Base-by-base conservation (phyloP, 2,113 vertebrate species). In the Calyptomena viridis region DNA sequence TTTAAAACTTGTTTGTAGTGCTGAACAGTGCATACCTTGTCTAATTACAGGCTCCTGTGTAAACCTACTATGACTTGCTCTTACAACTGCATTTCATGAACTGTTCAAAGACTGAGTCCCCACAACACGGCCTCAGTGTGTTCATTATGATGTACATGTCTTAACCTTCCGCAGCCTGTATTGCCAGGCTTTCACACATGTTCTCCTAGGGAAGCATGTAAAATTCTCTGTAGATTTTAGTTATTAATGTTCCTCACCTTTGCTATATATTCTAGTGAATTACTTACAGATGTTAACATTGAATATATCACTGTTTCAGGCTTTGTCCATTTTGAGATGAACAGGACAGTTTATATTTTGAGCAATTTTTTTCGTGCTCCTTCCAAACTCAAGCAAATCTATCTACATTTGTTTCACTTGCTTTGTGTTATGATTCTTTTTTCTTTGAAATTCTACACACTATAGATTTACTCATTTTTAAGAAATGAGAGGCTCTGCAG, bases 161-260 rank as follows among this genome's bases (percentile, higher is more conserved):
- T 58, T 62, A 67, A 49, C 23, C 22, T 89, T 62, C 64, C 0
- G 0, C 71, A 17, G 33, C 27, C 14, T 30, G 13, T 25, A 3
- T 4, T 50, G 47, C 55, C 56, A 81, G 55, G 22, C 35, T 62
- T 77, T 87, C 56, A 40, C 47, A 55, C 5, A 0, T 25, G 12
- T 68, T 66, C 39, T 87, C 52, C 44, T 18, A 72, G 13, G 25
- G 46, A 78, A 19, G 9, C 46, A 15, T 24, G 14, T 22, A n/a
- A 62, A 86, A 69, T 59, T 53, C 35, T 82, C 5, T 2, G 30
- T 56, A 73, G 37, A 33, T 66, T 73, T 84, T 47, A 25, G 12
- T 56, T 71, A 71, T 23, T 39, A 59, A 50, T 66, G 14, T 50
- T 84, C 40, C 11, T 73, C 17, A 33, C 24, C 19, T 84, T 81